These are phyloP conservation scores for Tychaedon coryphoeus DNA, from an alignment of 2,113 vertebrate species.

Conservation along the genomic window DNA sequence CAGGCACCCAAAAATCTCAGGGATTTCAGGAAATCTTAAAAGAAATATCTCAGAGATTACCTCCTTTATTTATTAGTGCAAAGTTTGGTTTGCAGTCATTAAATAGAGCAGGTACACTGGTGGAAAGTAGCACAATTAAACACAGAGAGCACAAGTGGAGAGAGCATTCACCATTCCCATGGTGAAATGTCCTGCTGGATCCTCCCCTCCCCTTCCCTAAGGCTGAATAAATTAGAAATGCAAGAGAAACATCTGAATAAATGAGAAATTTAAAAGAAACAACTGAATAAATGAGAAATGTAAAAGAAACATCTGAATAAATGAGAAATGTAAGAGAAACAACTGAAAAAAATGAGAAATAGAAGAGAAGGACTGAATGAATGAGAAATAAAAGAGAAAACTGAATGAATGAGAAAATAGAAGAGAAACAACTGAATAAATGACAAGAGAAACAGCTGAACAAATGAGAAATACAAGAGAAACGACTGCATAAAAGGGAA, in stretches of 20 bases:
- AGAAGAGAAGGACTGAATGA: neutral
- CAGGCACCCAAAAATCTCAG: neutral
- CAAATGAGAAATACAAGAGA: neutral
- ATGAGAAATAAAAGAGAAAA: neutral
- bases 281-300: neutral
- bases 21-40: neutral
- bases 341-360: neutral
- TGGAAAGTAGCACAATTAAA: neutral
- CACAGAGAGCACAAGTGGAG: neutral
- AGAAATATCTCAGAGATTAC: neutral
- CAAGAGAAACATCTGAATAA: neutral
- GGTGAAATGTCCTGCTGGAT: neutral
- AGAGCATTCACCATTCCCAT: neutral
- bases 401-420: neutral
- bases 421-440: neutral
- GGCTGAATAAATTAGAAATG: neutral
- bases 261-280: neutral
- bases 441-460: neutral
- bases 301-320: neutral
- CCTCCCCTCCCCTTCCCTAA: neutral
- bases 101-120: neutral
- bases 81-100: neutral
- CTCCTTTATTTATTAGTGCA: neutral
- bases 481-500: neutral
- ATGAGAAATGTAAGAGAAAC: neutral